A percentile compares a stretch with the other conserved stretches of the same genome.
These are phyloP conservation scores for Drosophila vallismaia DNA, from an alignment of 2,888 invertebrate genomes.

Conservation along the genomic window DNA sequence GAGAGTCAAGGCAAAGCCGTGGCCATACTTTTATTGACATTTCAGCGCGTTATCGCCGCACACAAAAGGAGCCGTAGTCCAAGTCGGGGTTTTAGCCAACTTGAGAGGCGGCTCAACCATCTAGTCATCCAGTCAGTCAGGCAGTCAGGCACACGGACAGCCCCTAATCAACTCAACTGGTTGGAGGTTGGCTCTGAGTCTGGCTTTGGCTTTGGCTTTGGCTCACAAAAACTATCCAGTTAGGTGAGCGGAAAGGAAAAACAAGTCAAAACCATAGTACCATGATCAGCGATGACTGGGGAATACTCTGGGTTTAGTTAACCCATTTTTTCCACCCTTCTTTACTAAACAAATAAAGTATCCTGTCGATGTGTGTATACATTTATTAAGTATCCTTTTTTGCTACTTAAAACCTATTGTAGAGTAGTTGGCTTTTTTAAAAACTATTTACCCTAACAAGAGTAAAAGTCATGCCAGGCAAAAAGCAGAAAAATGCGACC, in stretches of 20 bases:
- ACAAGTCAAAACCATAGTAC: conserved; percentile 12
- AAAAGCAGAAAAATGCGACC: neutral
- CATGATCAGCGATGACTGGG: conserved; percentile 3
- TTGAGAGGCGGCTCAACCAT: conserved; percentile 53
- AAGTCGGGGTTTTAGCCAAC: conserved; percentile 17
- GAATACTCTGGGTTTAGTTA: conserved; percentile 15
- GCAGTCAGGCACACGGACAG: conserved; percentile 38
- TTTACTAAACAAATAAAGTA: neutral
- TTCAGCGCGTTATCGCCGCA: conserved; percentile 77
- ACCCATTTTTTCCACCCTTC: neutral
- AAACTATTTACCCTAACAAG: conserved; percentile 4
- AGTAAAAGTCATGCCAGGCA: conserved; percentile 31
- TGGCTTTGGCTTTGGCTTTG: neutral
- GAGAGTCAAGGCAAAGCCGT: conserved; percentile 70
- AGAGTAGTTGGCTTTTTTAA: neutral
- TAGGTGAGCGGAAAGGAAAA: conserved; percentile 38
- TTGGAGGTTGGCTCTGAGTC: conserved; percentile 33
- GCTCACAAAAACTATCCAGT: conserved; percentile 35
- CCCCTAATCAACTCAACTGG: conserved; percentile 76
- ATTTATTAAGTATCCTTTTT: neutral
- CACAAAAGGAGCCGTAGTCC: conserved; percentile 71
- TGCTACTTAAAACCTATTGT: neutral
- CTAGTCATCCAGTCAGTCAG: conserved; percentile 45
- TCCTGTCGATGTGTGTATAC: neutral
- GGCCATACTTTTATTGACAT: conserved; percentile 77